A percentile compares a stretch with the other conserved stretches of the same genome.
Conservation (phyloP, 2,888 invertebrate species). For the Drosophila atripex region DNA sequence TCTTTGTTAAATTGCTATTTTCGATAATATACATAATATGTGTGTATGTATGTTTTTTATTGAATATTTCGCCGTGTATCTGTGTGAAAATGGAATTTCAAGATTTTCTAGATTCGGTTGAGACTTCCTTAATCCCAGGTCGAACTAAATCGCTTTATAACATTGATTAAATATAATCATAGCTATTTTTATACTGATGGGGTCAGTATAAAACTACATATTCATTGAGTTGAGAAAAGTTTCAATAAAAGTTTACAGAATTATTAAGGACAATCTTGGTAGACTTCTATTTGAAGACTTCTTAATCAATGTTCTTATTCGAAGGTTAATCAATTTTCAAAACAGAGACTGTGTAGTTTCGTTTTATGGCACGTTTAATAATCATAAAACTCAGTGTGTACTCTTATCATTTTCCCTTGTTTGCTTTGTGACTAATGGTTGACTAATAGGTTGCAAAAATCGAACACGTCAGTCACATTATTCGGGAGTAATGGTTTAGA, state of each 20-base stretch:
- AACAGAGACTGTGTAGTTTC: background rate
- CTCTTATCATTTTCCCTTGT: conserved; percentile 17
- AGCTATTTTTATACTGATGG: conserved; percentile 18
- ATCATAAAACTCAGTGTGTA: conserved; percentile 7
- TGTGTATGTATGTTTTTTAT: conserved; percentile 1
- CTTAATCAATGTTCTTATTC: background rate
- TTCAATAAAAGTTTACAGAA: background rate
- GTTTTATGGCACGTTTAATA: background rate
- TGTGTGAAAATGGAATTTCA: conserved; percentile 1
- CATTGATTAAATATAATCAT: conserved; percentile 13
- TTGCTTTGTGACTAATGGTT: conserved; percentile 29
- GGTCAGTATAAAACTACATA: too few relatives aligned
- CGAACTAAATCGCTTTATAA: conserved; percentile 3
- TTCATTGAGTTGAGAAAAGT: background rate
- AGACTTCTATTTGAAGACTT: background rate
- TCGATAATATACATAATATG: background rate
- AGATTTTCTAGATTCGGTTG: conserved; percentile 30
- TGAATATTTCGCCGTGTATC: conserved; percentile 13
- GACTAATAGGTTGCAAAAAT: conserved; percentile 16
- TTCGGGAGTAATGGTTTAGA: background rate
- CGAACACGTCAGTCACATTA: background rate
- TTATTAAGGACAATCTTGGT: background rate
- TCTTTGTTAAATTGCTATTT: conserved; percentile 48
- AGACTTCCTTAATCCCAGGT: conserved; percentile 29
- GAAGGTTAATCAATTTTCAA: background rate